Evolutionary conservation across 2,888 invertebrate genomes (phyloP).

Genomic region (Temnothorax unifasciatus): DNA sequence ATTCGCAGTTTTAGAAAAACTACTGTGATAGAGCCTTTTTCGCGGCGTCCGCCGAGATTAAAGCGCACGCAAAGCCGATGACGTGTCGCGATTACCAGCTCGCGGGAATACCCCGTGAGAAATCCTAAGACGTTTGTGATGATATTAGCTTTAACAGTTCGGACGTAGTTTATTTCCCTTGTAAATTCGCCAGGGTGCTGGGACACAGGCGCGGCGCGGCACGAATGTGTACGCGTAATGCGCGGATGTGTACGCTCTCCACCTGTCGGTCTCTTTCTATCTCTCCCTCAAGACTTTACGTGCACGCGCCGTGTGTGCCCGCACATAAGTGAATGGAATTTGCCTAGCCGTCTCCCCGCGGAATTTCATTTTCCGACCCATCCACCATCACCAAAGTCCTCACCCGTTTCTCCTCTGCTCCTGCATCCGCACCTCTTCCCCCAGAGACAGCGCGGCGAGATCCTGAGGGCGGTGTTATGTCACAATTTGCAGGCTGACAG

Average conservation of each 20-base stretch:
- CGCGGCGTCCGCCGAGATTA: conserved; percentile 5
- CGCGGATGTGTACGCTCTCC: neutral
- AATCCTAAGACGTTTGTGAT: conserved; percentile 67
- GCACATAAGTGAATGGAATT: conserved; percentile 76
- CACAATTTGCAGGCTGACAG: conserved; percentile 74
- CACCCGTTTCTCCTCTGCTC: conserved; percentile 11
- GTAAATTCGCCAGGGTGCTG: conserved; percentile 63
- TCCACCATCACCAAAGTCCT: conserved; percentile 72
- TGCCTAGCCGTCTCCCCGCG: conserved; percentile 69
- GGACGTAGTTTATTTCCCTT: conserved; percentile 63
- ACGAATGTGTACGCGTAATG: conserved; percentile 53
- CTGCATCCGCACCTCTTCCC: conserved; percentile 29
- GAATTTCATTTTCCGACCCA: conserved; percentile 80
- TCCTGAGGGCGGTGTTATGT: conserved; percentile 67
- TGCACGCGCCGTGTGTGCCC: conserved; percentile 60
- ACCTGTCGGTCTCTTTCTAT: conserved; percentile 5
- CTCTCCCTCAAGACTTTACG: conserved; percentile 30
- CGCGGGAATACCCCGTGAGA: conserved; percentile 56
- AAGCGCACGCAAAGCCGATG: conserved; percentile 32
- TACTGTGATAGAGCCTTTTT: conserved; percentile 1
- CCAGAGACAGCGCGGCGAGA: conserved; percentile 41
- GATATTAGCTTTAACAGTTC: conserved; percentile 62
- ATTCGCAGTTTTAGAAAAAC: conserved; percentile 1
- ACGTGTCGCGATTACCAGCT: conserved; percentile 51
- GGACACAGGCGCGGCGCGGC: conserved; percentile 39